Conservation (phyloP, 1,140 invertebrate genomes). For the Phortica variegata region DNA sequence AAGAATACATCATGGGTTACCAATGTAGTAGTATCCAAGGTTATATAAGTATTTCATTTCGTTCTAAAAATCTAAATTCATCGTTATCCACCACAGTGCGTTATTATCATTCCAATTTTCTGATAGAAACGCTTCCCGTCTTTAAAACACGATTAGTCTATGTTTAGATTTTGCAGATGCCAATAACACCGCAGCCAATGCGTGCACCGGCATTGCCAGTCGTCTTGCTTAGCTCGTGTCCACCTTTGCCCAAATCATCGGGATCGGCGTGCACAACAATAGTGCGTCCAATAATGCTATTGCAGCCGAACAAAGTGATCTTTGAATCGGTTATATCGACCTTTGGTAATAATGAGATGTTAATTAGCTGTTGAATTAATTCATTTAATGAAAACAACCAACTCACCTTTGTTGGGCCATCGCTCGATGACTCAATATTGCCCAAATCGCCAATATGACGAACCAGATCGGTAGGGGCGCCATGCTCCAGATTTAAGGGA, state of each 20-base stretch:
- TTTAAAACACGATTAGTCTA: too few relatives aligned
- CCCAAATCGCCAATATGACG: slow-evolving; percentile 92
- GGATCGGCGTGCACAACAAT: slow-evolving; percentile 90
- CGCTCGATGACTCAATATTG: slow-evolving; percentile 74
- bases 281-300: slow-evolving; percentile 85
- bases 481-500: slow-evolving; percentile 81
- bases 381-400: background rate
- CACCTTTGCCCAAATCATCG: slow-evolving; percentile 93
- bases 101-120: too few relatives aligned
- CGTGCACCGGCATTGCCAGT: slow-evolving; percentile 97
- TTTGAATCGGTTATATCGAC: slow-evolving; percentile 74
- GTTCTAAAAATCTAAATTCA: too few relatives aligned
- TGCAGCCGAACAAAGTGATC: slow-evolving; percentile 73
- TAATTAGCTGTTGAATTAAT: background rate
- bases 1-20: too few relatives aligned
- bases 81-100: background rate
- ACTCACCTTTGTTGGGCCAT: slow-evolving; percentile 67
- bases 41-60: too few relatives aligned
- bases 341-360: slow-evolving; percentile 2
- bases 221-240: slow-evolving; percentile 89
- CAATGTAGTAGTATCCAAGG: too few relatives aligned
- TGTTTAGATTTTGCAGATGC: slow-evolving; percentile 62
- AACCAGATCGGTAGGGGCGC: slow-evolving; percentile 70
- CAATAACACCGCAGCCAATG: slow-evolving; percentile 97
- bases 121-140: too few relatives aligned